Evolutionary conservation across 2,888 invertebrate species (phyloP), one percentile per base, ranked within the genome.

Genomic region (Pegoplata infirma): DNA sequence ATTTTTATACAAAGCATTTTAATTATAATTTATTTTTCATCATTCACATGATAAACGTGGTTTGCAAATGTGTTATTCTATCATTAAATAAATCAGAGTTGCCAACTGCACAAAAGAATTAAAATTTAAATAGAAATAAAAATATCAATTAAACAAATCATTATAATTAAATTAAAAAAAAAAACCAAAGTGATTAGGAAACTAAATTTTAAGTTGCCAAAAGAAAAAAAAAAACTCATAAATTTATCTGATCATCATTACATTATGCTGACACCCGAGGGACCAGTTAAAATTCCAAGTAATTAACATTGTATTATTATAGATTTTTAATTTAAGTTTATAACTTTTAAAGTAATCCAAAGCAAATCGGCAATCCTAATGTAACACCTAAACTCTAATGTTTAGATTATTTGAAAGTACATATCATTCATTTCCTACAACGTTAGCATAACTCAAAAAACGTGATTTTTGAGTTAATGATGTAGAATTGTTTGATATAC

Each of bases 281-380:
- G 23, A 44, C 21, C 61, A 10, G 7, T 61, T 44, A 61, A 71
- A 61, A 46, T 61, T 19, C 28, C 61, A 71, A 53, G 69, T 71
- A 71, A 71, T 32, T 71, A 46, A 56, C 10, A 5, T 2, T 5
- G n/a, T 32, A 32, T 2, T 32, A 32, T 1, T 2, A 1, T 32
- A 10, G 6, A 21, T 40, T 36, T 40, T 10, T 21, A 17, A 36
- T 56, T 17, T 23, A 5, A 40, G 28, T 58, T 36, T 14, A 14
- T 44, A 36, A 16, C 8, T 59, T 59, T 17, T 14, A 25, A 44
- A 5, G 6, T 16, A 59, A 17, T 40, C 14, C n/a, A 6, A 19
- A 21, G 19, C 25, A 1, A 16, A 2, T 46, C 12, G 16, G 59
- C 46, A 23, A 46, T 16, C 6, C 23, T 23, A 46, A 17, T 61